Evolutionary conservation across 2,888 invertebrate genomes (phyloP), one percentile per base, ranked within the genome.

Genomic region (Cerastis leucographa): DNA sequence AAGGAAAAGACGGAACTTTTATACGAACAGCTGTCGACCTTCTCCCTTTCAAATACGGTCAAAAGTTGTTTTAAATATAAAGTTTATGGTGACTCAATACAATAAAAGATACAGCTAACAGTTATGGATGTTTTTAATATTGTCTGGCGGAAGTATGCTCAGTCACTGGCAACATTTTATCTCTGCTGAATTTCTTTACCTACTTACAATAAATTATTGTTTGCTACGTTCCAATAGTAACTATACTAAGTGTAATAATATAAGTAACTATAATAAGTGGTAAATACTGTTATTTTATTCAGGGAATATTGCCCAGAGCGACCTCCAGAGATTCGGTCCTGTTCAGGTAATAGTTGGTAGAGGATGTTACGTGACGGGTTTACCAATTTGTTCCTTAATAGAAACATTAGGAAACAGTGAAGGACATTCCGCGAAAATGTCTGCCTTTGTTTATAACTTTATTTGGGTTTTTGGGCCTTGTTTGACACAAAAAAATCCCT

Each of bases 201-300:
- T 8, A 69, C 17, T 64, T 8, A 69, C 35, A 84, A 64, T 64
- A 77, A 40, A 78, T 59, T 35, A 54, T 62, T 70, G 46, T 86
- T 83, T 78, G 71, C 54, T 65, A 76, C 72, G 73, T 79, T 82
- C 74, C 46, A 61, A 66, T 66, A 70, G 22, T 59, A n/a, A 42
- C 70, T 22, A n/a, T n/a, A n/a, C n/a, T n/a, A n/a, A n/a, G n/a
- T n/a, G n/a, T n/a, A n/a, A n/a, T n/a, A n/a, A n/a, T n/a, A n/a
- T n/a, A n/a, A n/a, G n/a, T n/a, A n/a, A n/a, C n/a, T n/a, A n/a
- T n/a, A n/a, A n/a, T n/a, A n/a, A 40, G 12, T 22, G 46, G 82
- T 74, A 85, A 81, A 77, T 80, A 80, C 76, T 88, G 71, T 88
- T 91, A 89, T 87, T 87, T 92, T 91, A 91, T 93, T 91, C 89